Conservation (phyloP, 2,888 invertebrate species). For the Dorcus parallelipipedus region DNA sequence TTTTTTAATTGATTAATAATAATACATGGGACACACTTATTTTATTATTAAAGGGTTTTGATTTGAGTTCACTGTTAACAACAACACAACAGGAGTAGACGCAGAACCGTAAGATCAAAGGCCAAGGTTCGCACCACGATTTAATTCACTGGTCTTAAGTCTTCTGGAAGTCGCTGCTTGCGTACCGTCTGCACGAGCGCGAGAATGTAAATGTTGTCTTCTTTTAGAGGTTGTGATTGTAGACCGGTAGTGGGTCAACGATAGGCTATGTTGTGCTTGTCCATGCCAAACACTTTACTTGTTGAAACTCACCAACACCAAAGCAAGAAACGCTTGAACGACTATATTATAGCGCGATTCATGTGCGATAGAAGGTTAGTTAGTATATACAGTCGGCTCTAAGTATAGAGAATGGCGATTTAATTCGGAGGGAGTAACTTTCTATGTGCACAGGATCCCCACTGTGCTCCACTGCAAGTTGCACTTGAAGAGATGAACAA, state of each 20-base stretch:
- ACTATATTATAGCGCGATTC: slow-evolving; percentile 32
- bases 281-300: slow-evolving; percentile 14
- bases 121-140: slow-evolving; percentile 29
- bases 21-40: too few relatives aligned
- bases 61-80: background rate
- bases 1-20: too few relatives aligned
- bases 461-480: slow-evolving; percentile 20
- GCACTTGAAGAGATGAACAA: slow-evolving; percentile 23
- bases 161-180: slow-evolving; percentile 18
- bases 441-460: slow-evolving; percentile 34
- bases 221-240: slow-evolving; percentile 29
- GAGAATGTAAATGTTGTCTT: slow-evolving; percentile 30
- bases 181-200: slow-evolving; percentile 30
- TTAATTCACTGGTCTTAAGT: slow-evolving; percentile 9
- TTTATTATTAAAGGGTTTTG: too few relatives aligned
- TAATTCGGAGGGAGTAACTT: slow-evolving; percentile 37
- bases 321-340: slow-evolving; percentile 21
- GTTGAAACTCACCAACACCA: background rate
- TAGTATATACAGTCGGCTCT: slow-evolving; percentile 23
- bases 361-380: slow-evolving; percentile 38
- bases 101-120: slow-evolving; percentile 19
- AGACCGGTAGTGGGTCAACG: slow-evolving; percentile 38
- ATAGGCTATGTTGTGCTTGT: slow-evolving; percentile 35
- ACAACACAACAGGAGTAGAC: slow-evolving; percentile 2
- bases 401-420: slow-evolving; percentile 29